Base-by-base conservation (phyloP, 64 coral and sea anemone genomes). In the Cladopsammia gracilis region DNA sequence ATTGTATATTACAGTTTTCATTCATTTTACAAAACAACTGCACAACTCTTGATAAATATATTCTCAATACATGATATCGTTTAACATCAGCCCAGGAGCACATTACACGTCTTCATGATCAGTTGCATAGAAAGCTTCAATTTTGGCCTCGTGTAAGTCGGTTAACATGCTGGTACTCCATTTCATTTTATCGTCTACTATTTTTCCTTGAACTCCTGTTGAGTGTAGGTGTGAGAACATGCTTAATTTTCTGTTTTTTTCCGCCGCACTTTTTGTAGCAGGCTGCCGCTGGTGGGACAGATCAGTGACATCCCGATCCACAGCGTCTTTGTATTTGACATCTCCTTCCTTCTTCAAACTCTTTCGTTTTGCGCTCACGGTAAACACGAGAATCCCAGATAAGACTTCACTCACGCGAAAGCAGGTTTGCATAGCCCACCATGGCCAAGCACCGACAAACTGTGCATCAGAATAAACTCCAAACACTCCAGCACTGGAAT, bases 351-450 rank as follows among this genome's bases (percentile, higher is more conserved):
- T n/a, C n/a, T n/a, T 66, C 18, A 83, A 22, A 3, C 25, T 62
- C 19, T 64, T 64, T 83, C 79, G 76, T 54, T 67, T 89, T 18
- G 76, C 86, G 58, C 87, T 59, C 4, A 79, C 57, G 12, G 76
- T 59, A 53, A 94, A 82, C 24, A 94, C 77, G 3, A 94, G 52
- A 48, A 89, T 59, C 25, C 65, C 78, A 16, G 66, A 89, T 6
- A 83, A n/a, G 9, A 83, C 58, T 53, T 94, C 92, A 42, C 45
- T 75, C 10, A 65, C 26, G 2, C 86, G 86, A 14, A 82, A 26
- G 7, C 57, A 78, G 8, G 68, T 94, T 51, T 94, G 86, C 22
- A 69, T 54, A 4, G 56, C 44, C n/a, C 87, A 58, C 86, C 92
- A 94, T 5, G 19, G 43, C 92, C 92, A 94, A 13, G 69, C 53